Conservation (phyloP, 2,113 vertebrate species). For the Mesitornis unicolor region DNA sequence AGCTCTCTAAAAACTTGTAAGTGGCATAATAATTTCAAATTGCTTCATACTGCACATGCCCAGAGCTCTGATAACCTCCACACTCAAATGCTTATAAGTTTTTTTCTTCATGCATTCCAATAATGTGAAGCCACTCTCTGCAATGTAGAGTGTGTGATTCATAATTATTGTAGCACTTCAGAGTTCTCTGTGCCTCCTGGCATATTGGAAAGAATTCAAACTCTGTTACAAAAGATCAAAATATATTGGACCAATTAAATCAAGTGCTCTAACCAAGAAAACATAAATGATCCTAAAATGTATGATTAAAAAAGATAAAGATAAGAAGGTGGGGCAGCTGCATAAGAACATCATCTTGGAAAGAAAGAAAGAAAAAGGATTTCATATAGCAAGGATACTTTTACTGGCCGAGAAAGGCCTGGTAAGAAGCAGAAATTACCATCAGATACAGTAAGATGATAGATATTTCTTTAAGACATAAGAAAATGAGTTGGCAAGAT, state of each 20-base stretch:
- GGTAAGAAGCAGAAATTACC: background rate
- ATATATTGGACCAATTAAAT: constrained; percentile 1
- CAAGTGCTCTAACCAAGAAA: constrained; percentile 6
- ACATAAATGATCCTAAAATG: background rate
- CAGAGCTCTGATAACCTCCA: constrained; percentile 12
- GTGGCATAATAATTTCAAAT: constrained; percentile 47
- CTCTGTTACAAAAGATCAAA: background rate
- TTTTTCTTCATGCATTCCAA: background rate
- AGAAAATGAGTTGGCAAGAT: background rate
- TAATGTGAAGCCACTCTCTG: background rate
- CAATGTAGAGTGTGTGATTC: background rate
- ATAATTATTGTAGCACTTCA: background rate
- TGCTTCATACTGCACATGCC: background rate
- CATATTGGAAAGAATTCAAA: constrained; percentile 5
- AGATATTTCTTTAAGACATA: background rate
- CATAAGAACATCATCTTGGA: background rate
- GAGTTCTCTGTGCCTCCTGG: background rate
- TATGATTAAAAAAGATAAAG: background rate
- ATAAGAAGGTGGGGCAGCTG: background rate
- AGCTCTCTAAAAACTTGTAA: constrained; percentile 45
- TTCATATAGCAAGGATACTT: background rate
- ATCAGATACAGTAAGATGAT: background rate
- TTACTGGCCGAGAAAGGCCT: background rate
- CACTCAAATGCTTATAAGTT: background rate
- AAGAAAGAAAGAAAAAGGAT: background rate